Evolutionary conservation across 2,113 vertebrate genomes (phyloP).

Genomic region (Calypte anna): DNA sequence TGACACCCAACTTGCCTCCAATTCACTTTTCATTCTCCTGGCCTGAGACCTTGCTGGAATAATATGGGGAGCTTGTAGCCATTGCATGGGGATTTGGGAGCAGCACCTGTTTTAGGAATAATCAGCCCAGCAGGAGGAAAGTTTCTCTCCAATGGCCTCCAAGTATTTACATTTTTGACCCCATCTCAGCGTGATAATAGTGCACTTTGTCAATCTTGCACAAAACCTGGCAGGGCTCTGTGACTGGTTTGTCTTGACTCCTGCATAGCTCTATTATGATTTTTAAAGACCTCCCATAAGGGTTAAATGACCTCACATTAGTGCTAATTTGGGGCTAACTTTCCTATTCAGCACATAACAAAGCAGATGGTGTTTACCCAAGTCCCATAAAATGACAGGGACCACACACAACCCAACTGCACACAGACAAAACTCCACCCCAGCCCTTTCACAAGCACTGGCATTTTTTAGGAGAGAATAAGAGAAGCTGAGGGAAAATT

Average conservation of each 20-base stretch:
- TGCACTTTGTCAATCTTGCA: background rate
- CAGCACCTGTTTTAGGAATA: background rate
- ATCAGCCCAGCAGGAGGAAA: slow-evolving; percentile 32
- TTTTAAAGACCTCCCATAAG: slow-evolving; percentile 51
- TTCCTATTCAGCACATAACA: slow-evolving; percentile 63
- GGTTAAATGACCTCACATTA: slow-evolving; percentile 66
- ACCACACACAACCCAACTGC: slow-evolving; percentile 55
- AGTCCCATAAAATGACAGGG: background rate
- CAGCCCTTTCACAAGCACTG: background rate
- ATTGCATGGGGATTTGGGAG: background rate
- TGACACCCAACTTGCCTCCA: background rate
- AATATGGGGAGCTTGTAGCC: background rate
- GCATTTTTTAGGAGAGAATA: background rate
- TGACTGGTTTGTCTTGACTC: background rate
- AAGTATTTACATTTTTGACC: slow-evolving; percentile 14
- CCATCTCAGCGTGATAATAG: background rate
- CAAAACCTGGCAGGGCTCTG: background rate
- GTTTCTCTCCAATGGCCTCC: fast-evolving
- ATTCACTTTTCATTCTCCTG: background rate
- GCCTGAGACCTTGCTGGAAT: background rate
- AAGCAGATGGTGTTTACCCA: slow-evolving; percentile 45
- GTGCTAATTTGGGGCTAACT: slow-evolving; percentile 60
- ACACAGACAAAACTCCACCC: background rate
- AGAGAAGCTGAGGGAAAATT: background rate
- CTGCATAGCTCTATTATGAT: slow-evolving; percentile 16